Percentiles rank a stretch among this genome's conserved stretches.
These are phyloP conservation scores for Pseudococcus jackbeardsleyi DNA, from an alignment of 2,888 invertebrate genomes.

Conservation along the genomic window DNA sequence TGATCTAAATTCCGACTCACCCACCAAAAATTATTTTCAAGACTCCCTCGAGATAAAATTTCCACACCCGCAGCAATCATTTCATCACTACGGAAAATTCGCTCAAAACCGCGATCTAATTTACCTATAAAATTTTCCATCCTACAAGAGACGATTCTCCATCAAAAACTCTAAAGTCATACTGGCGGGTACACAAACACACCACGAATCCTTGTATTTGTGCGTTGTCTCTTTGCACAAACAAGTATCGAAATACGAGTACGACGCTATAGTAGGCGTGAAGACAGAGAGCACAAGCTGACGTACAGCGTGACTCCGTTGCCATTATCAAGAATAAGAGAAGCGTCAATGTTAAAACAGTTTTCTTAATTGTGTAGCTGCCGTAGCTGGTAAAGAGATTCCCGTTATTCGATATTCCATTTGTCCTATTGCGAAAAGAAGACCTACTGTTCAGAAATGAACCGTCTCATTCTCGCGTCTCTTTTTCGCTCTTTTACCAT, in stretches of 20 bases:
- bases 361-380: constrained; percentile 58
- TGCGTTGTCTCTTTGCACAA: background rate
- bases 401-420: constrained; percentile 64
- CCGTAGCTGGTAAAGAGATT: constrained; percentile 59
- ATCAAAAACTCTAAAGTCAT: background rate
- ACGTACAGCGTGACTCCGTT: constrained; percentile 63
- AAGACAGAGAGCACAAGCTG: constrained; percentile 52
- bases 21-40: too few relatives aligned
- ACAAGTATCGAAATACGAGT: background rate
- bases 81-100: too few relatives aligned
- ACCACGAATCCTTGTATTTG: background rate
- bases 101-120: too few relatives aligned
- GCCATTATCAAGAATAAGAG: constrained; percentile 55
- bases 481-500: background rate
- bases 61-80: too few relatives aligned
- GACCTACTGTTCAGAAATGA: constrained; percentile 62
- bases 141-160: too few relatives aligned
- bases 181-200: background rate
- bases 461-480: constrained; percentile 54
- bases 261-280: constrained; percentile 54
- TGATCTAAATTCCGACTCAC: too few relatives aligned
- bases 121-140: too few relatives aligned
- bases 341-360: constrained; percentile 63
- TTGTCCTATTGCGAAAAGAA: constrained; percentile 62
- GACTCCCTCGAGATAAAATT: too few relatives aligned